Conservation (phyloP, 2,888 invertebrate species). For the Mesoligia furuncula region DNA sequence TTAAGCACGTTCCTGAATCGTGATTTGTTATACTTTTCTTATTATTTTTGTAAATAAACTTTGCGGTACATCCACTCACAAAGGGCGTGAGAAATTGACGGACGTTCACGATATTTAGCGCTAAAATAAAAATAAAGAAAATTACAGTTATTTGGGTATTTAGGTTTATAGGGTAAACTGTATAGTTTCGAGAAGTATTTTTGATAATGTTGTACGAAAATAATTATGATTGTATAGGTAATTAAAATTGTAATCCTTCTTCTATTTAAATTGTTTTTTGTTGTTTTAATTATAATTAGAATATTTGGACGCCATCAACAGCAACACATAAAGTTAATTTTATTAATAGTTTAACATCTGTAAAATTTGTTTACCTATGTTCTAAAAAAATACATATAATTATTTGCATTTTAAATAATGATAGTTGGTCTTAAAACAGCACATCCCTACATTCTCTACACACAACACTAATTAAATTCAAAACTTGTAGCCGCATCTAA, state of each 20-base stretch:
- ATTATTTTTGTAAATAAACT: slow-evolving; percentile 51
- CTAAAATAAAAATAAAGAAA: slow-evolving; percentile 4
- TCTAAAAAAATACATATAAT: neutral
- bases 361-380: neutral
- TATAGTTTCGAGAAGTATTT: neutral
- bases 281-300: neutral
- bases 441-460: slow-evolving; percentile 19
- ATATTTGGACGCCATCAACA: neutral
- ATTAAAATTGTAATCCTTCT: neutral
- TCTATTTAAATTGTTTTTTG: neutral
- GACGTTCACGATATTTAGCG: slow-evolving; percentile 27
- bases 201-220: no score
- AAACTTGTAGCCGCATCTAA: slow-evolving; percentile 45
- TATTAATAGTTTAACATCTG: neutral
- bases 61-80: slow-evolving; percentile 21
- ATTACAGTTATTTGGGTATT: neutral
- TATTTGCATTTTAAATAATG: neutral
- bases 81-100: slow-evolving; percentile 51
- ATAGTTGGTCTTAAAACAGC: neutral
- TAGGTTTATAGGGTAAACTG: neutral
- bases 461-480: slow-evolving; percentile 48
- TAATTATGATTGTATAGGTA: neutral
- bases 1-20: slow-evolving; percentile 57
- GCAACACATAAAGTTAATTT: neutral
- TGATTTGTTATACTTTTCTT: slow-evolving; percentile 59